Base-by-base conservation (phyloP, 2,888 invertebrate species). In the Caenorhabditis sp. region DNA sequence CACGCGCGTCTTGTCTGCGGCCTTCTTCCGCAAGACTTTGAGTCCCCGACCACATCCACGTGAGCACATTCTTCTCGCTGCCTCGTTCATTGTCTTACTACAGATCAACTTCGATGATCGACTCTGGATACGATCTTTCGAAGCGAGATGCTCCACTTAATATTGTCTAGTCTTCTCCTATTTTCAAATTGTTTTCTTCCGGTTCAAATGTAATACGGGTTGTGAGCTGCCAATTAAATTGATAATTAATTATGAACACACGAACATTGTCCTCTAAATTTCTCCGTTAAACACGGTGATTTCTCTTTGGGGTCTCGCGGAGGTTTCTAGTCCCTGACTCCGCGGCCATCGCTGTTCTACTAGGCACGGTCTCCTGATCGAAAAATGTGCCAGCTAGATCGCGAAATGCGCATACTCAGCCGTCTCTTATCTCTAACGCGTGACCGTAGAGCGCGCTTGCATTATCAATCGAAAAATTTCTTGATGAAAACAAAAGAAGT, bases 21-120 rank as follows among this genome's bases (percentile, higher is more conserved):
- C 8, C 73, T 82, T 0, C 43, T 82, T 8, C 79, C 82, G 6
- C 75, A 78, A 32, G 82, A 82, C 37, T 82, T 82, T 30, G 79
- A 82, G 15, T 63, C 75, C 9, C 71, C 74, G 6, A 62, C 74
- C 7, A 55, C 61, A 1, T 74, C 74, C 11, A 74, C 65, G 73
- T 74, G 48, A 45, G 13, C 2, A 2, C 6, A 9, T 3, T 13
- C 35, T 9, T 9, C 35, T 2, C 35, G 35, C 35, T 2, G 2
- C 35, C 9, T 35, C 35, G 30, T 13, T 7, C 2, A 35, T 13
- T 3, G 9, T 2, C 9, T 9, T 35, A 4, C 46, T 66, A 26
- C 63, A 75, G 75, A 20, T 68, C 74, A n/a, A 74, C 74, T 2
- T 74, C 74, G 9, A 66, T 68, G 58, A 74, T 74, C 15, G 66